phyloP scores from a whole-genome alignment of 2,797 vertebrate genomes.

The Chelon auratus region DNA sequence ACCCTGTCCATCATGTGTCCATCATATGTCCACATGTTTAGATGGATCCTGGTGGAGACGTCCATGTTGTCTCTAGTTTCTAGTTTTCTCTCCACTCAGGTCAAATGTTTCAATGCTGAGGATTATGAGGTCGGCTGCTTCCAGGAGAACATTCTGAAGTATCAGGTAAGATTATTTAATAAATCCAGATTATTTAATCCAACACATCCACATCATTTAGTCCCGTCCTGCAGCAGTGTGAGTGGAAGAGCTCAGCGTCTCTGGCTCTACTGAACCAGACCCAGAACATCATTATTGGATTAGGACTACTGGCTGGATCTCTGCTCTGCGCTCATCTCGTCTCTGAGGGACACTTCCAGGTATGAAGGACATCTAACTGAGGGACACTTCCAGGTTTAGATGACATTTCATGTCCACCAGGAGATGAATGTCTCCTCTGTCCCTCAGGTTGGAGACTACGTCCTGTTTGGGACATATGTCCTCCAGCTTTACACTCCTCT shows the following conservation, averaged over 20 bases:
- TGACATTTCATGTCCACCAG: neutral
- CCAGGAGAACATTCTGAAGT: slow-evolving; percentile 90
- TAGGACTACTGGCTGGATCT: slow-evolving; percentile 91
- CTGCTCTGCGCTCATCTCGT: slow-evolving; percentile 96
- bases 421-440: no score
- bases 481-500: slow-evolving; percentile 96
- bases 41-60: no score
- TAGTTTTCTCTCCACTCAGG: slow-evolving; percentile 75
- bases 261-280: slow-evolving; percentile 95
- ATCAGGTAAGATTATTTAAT: slow-evolving; percentile 89
- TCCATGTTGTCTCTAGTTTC: neutral
- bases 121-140: slow-evolving; percentile 91
- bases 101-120: slow-evolving; percentile 97
- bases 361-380: slow-evolving; percentile 52
- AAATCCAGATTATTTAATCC: slow-evolving; percentile 45
- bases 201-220: no score
- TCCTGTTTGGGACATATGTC: slow-evolving; percentile 97
- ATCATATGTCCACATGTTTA: no score
- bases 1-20: neutral
- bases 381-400: neutral
- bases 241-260: slow-evolving; percentile 94
- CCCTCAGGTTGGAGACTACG: slow-evolving; percentile 93
- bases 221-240: slow-evolving; percentile 43
- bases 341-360: slow-evolving; percentile 90
- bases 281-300: slow-evolving; percentile 93